Evolutionary conservation across 2,797 vertebrate genomes (phyloP).

Genomic region (Sarcoramphus papa): DNA sequence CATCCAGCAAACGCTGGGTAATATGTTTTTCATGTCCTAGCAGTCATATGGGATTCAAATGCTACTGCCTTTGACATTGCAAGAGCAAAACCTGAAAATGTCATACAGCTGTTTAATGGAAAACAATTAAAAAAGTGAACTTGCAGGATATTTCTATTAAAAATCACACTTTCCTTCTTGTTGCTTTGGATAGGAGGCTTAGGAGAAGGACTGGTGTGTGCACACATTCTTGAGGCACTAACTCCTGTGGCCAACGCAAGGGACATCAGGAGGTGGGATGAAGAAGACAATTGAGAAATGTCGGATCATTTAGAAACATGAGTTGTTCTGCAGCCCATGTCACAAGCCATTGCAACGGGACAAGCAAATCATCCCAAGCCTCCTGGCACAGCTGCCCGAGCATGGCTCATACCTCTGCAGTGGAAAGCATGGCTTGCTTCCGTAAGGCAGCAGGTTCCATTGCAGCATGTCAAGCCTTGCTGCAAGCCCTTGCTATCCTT

Average conservation of each 20-base stretch:
- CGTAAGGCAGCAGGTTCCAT: rapidly evolving
- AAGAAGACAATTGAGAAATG: neutral
- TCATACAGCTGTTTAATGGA: neutral
- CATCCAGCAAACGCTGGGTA: neutral
- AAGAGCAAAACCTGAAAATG: neutral
- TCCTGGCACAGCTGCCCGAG: neutral
- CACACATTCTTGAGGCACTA: neutral
- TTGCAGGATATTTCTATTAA: neutral
- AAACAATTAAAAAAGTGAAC: neutral
- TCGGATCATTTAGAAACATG: neutral
- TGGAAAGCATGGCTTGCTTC: neutral
- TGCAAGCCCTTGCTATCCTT: neutral
- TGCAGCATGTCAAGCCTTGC: neutral
- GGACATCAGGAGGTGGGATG: neutral
- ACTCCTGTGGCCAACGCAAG: neutral
- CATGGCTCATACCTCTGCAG: neutral
- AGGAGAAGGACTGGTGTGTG: neutral
- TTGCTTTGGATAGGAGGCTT: neutral
- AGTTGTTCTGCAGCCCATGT: neutral
- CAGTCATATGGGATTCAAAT: neutral
- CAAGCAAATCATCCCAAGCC: neutral
- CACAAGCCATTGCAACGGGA: neutral
- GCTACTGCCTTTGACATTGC: neutral
- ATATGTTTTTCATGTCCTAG: neutral
- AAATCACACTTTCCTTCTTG: neutral